These are phyloP conservation scores for Strigops habroptila DNA, from an alignment of 2,113 vertebrate genomes.

Conservation along the genomic window DNA sequence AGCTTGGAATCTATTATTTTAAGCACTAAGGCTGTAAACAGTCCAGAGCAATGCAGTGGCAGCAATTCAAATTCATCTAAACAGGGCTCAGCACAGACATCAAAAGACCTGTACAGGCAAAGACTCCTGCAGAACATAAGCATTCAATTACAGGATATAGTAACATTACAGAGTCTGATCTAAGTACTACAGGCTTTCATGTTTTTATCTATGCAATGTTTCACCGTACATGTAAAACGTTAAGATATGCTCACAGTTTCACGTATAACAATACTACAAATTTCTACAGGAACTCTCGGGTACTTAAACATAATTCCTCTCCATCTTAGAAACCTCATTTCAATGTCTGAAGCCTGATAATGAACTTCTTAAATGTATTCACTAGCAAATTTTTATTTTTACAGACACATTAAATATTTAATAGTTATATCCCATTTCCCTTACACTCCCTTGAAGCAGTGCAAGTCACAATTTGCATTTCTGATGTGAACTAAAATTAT, in stretches of 20 bases:
- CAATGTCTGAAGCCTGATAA: not conserved
- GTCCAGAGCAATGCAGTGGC: not conserved
- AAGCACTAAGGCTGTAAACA: not conserved
- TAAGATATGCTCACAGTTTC: not conserved
- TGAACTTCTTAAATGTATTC: not conserved
- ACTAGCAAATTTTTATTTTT: not conserved
- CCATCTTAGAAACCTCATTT: not conserved
- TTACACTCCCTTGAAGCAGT: not conserved
- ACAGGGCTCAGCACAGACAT: not conserved
- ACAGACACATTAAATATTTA: not conserved
- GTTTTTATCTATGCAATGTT: not conserved
- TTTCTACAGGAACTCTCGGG: not conserved
- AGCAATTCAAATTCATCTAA: not conserved
- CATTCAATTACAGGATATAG: not conserved
- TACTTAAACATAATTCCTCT: not conserved
- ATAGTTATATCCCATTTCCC: not conserved
- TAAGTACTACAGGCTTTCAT: not conserved
- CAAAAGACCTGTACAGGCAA: not conserved
- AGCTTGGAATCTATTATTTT: not conserved
- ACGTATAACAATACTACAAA: not conserved
- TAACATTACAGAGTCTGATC: not conserved
- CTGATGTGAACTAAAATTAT: not conserved
- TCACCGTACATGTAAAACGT: rapidly evolving
- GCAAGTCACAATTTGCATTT: not conserved
- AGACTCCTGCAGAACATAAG: not conserved